These are phyloP conservation scores for Acronicta leporina DNA, from an alignment of 2,888 invertebrate species.

Conservation along the genomic window DNA sequence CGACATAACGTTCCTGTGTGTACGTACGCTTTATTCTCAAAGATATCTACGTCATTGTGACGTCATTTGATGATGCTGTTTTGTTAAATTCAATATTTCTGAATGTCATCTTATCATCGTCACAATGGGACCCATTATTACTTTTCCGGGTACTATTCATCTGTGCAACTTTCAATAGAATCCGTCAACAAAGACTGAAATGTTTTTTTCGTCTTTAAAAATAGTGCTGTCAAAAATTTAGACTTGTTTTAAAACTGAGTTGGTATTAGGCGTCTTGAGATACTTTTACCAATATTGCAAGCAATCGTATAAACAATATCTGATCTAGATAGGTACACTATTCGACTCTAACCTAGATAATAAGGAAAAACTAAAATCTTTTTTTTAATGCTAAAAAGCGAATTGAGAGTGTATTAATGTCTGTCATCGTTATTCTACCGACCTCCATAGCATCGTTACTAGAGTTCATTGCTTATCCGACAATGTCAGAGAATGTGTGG, in stretches of 20 bases:
- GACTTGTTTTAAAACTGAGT: no score
- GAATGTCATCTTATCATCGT: background rate
- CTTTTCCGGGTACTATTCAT: background rate
- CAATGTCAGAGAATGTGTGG: constrained; percentile 58
- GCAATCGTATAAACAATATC: no score
- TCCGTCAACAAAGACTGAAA: no score
- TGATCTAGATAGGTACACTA: no score
- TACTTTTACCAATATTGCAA: no score
- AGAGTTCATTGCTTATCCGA: constrained; percentile 57
- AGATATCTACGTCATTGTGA: constrained; percentile 34
- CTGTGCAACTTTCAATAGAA: no score
- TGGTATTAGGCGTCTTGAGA: no score
- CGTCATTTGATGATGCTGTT: constrained; percentile 31
- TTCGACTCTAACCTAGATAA: no score
- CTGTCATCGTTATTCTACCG: constrained; percentile 23
- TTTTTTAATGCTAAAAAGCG: background rate
- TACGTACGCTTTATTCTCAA: constrained; percentile 30
- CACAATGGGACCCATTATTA: background rate
- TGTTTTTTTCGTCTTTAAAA: background rate
- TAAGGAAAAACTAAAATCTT: background rate
- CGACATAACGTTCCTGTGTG: constrained; percentile 28
- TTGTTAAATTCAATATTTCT: constrained; percentile 16
- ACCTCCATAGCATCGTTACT: constrained; percentile 38
- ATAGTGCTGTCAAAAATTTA: background rate
- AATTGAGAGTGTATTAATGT: constrained; percentile 26